Conservation (phyloP, 2,113 vertebrate genomes). For the Gallinago undulata region DNA sequence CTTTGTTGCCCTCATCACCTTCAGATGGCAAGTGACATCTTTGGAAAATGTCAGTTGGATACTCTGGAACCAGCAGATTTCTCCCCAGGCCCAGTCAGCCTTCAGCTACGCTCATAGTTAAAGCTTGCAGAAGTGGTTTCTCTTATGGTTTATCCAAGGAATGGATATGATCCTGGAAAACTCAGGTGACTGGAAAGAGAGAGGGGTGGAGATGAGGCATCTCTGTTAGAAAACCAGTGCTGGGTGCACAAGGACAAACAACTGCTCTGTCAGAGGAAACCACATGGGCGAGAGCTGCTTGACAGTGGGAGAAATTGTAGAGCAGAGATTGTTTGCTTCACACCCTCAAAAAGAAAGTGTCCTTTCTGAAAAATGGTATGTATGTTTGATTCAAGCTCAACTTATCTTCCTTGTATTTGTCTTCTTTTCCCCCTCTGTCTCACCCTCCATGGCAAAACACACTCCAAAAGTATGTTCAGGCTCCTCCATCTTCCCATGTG, state of each 20-base stretch:
- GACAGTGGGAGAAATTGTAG: not conserved
- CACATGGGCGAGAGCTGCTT: fast-evolving
- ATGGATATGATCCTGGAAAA: not conserved
- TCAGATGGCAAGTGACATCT: not conserved
- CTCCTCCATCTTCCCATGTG: not conserved
- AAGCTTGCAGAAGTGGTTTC: not conserved
- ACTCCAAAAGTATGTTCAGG: not conserved
- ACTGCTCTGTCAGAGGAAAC: not conserved
- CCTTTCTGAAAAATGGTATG: not conserved
- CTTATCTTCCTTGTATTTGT: not conserved
- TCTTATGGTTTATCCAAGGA: not conserved
- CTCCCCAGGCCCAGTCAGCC: not conserved
- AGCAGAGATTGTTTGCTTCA: not conserved
- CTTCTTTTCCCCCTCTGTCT: not conserved
- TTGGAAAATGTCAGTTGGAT: not conserved
- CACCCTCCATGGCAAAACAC: not conserved
- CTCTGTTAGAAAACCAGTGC: not conserved
- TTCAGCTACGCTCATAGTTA: not conserved
- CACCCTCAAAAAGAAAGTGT: not conserved
- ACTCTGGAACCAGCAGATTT: not conserved
- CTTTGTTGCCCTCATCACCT: not conserved
- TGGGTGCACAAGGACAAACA: fast-evolving
- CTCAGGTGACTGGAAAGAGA: not conserved
- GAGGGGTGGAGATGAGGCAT: not conserved
- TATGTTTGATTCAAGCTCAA: not conserved